Conservation (phyloP, 1,140 invertebrate species). For the Aphidius ervi region DNA sequence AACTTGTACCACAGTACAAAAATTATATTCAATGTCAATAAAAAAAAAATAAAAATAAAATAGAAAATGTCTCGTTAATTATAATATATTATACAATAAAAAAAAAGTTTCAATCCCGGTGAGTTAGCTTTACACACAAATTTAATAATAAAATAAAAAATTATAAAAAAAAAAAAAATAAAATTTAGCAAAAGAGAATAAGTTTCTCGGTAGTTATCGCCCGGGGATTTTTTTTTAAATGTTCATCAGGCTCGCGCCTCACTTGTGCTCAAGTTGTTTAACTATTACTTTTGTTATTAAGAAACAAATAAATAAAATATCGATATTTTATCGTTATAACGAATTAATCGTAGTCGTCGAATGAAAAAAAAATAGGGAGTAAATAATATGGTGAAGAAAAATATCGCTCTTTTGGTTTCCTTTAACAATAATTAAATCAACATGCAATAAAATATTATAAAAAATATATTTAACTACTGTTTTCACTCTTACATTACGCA, state of each 20-base stretch:
- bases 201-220: slow-evolving; percentile 14
- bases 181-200: slow-evolving; percentile 9
- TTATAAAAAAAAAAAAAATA: slow-evolving; percentile 10
- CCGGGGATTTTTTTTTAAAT: slow-evolving; percentile 5
- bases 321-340: slow-evolving; percentile 29
- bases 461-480: slow-evolving; percentile 5
- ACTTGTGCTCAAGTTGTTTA: slow-evolving; percentile 52
- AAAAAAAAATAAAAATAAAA: no score
- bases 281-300: slow-evolving; percentile 49
- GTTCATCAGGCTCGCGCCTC: slow-evolving; percentile 28
- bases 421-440: slow-evolving; percentile 17
- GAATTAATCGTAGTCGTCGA: slow-evolving; percentile 39
- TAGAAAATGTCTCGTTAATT: no score
- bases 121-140: slow-evolving; percentile 7
- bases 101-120: neutral
- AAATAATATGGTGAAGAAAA: no score
- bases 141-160: slow-evolving; percentile 1
- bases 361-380: slow-evolving; percentile 3
- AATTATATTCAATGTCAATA: neutral
- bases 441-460: slow-evolving; percentile 7
- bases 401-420: slow-evolving; percentile 24
- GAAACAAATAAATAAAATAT: slow-evolving; percentile 37
- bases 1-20: neutral
- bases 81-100: neutral
- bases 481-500: no score